Evolutionary conservation across 2,797 vertebrate genomes (phyloP).

Genomic region (Semaprochilodus insignis): DNA sequence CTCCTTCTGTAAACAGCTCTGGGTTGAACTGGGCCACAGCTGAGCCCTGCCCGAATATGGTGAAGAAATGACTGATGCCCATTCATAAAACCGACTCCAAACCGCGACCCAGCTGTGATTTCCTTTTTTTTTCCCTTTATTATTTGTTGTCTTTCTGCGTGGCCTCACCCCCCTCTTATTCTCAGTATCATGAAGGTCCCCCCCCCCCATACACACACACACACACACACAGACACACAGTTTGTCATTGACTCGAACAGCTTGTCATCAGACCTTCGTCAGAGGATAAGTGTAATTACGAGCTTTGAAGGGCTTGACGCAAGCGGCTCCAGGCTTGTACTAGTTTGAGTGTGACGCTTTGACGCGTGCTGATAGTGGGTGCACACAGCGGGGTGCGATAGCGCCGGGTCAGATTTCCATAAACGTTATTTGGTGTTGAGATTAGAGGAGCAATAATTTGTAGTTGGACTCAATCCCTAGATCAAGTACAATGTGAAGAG

Average conservation of each 20-base stretch:
- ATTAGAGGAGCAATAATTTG: neutral
- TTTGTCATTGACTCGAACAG: constrained; percentile 78
- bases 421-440: constrained; percentile 13
- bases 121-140: no score
- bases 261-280: constrained; percentile 83
- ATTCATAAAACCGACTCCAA: constrained; percentile 75
- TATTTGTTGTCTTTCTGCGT: constrained; percentile 55
- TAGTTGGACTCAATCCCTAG: neutral
- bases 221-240: constrained; percentile 49
- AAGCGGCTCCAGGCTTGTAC: constrained; percentile 68
- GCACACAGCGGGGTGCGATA: constrained; percentile 52
- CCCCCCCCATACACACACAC: neutral
- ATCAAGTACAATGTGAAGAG: neutral
- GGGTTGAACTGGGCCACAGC: constrained; percentile 63
- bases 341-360: constrained; percentile 68
- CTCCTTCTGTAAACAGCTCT: constrained; percentile 77
- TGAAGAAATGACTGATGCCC: constrained; percentile 78
- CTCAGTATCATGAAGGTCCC: constrained; percentile 2
- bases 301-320: constrained; percentile 84
- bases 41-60: constrained; percentile 78
- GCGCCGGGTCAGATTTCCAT: constrained; percentile 55
- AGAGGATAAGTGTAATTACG: constrained; percentile 84
- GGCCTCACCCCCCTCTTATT: constrained; percentile 39
- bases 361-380: constrained; percentile 65
- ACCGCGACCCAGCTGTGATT: constrained; percentile 54